Base-by-base conservation (phyloP, 1,140 invertebrate genomes). In the Anastrepha obliqua region DNA sequence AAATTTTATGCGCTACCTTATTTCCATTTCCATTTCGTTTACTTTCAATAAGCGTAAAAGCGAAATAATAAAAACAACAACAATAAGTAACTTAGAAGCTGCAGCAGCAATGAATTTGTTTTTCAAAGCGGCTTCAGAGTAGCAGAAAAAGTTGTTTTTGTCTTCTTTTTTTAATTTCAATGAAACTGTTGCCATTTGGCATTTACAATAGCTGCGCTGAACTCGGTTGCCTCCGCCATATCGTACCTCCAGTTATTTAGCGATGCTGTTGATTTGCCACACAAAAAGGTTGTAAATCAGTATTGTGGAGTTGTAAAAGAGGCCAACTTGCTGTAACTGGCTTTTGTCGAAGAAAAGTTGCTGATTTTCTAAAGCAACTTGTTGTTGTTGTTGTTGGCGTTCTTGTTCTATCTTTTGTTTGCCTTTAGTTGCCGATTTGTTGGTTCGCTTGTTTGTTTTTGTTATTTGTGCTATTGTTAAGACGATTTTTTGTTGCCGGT, bases 11-110 rank as follows among this genome's bases (percentile, higher is more conserved):
- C 74, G 74, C 74, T 81, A 55, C 74, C 74, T 81, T 17, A 55
- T 81, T 81, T 55, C 67, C 67, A 70, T 70, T 70, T 70, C 47
- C 74, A 81, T 81, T 81, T 81, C 74, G 74, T 81, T 74, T 74
- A 74, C 67, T 74, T 74, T 74, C 67, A 74, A 74, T 74, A 74
- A 74, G 67, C 67, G 67, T 74, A 74, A 74, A 86, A 86, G 60
- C 42, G 85, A 58, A 86, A 65, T 59, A 64, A 64, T 59, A 87
- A 55, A 4, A 64, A 44, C 85, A 62, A 86, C 51, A 13, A 86
- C 15, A 5, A 42, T 39, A 7, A 67, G 3, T 20, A 87, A 67
- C 86, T 44, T 51, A 62, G 42, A 67, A 42, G 85, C 17, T 20
- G 51, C 59, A 67, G 47, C 86, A 67, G 42, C 62, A 87, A 29